Evolutionary conservation across 30 jellyfish, hydroid and myxozoan species (phyloP).

Genomic region (Hydractinia symbiolongicarpus): DNA sequence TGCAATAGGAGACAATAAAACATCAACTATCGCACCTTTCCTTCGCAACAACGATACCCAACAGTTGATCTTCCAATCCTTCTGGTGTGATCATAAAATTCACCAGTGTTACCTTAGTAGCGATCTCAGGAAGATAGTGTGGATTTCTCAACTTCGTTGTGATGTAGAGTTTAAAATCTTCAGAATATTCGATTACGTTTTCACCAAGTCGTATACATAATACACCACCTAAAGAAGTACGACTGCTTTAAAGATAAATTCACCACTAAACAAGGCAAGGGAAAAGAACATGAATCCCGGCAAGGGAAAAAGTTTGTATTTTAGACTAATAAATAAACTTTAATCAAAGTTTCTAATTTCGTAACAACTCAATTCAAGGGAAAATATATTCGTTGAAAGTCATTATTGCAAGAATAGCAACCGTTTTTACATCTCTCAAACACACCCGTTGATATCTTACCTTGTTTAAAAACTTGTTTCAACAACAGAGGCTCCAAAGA

Average conservation of each 20-base stretch:
- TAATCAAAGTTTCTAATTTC: too few relatives aligned
- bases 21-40: slow-evolving; percentile 53
- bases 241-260: too few relatives aligned
- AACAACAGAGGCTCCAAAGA: slow-evolving; percentile 80
- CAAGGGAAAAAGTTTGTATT: background rate
- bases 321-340: background rate
- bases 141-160: slow-evolving; percentile 91
- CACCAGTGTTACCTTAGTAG: slow-evolving; percentile 89
- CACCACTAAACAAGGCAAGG: background rate
- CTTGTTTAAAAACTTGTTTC: slow-evolving; percentile 91
- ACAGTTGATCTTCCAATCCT: slow-evolving; percentile 92
- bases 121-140: slow-evolving; percentile 89
- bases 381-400: too few relatives aligned
- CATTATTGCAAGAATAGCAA: too few relatives aligned
- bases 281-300: too few relatives aligned
- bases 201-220: slow-evolving; percentile 93
- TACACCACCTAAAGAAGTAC: slow-evolving; percentile 58
- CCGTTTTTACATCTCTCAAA: too few relatives aligned
- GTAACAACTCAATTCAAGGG: too few relatives aligned
- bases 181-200: slow-evolving; percentile 89
- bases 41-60: slow-evolving; percentile 97
- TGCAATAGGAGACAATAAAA: too few relatives aligned
- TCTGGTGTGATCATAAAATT: slow-evolving; percentile 96
- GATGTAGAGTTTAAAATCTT: slow-evolving; percentile 69
- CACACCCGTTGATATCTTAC: slow-evolving; percentile 16